These are phyloP conservation scores for Malurus alboscapulatus DNA, from an alignment of 2,113 vertebrate species.

Conservation along the genomic window DNA sequence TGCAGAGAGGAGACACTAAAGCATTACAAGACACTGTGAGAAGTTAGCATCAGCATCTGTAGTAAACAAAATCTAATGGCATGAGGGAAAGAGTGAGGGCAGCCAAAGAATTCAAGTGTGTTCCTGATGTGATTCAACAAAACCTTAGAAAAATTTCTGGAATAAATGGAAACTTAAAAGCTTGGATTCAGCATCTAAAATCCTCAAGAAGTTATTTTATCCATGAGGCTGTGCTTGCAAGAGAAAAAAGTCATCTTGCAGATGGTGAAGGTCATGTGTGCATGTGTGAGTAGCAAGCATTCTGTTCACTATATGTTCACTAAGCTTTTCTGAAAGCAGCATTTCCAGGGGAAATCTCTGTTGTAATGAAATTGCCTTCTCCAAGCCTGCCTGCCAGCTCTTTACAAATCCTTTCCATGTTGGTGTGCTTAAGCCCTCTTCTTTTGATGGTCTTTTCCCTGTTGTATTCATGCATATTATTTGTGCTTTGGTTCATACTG, in stretches of 20 bases:
- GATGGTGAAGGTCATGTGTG: background rate
- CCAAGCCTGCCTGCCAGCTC: conserved; percentile 34
- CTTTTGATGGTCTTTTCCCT: conserved; percentile 60
- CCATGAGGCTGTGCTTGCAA: background rate
- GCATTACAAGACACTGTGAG: background rate
- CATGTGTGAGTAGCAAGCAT: background rate
- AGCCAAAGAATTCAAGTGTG: background rate
- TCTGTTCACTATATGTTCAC: background rate
- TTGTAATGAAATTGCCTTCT: conserved; percentile 38
- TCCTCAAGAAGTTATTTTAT: background rate
- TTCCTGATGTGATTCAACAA: background rate
- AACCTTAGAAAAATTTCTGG: background rate
- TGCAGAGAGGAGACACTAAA: background rate
- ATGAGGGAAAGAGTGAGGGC: background rate
- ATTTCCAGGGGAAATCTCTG: conserved; percentile 35
- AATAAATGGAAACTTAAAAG: background rate
- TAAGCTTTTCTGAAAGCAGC: conserved; percentile 24
- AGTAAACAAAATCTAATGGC: background rate
- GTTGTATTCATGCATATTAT: conserved; percentile 41
- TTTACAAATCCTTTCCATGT: conserved; percentile 59
- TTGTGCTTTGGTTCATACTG: conserved; percentile 42
- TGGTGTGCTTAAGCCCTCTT: conserved; percentile 43
- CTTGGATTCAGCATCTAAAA: background rate
- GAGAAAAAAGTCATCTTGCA: background rate
- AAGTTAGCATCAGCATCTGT: background rate